These are phyloP conservation scores for Rugalucina vietnamica DNA, from an alignment of 2,888 invertebrate genomes.

Conservation along the genomic window DNA sequence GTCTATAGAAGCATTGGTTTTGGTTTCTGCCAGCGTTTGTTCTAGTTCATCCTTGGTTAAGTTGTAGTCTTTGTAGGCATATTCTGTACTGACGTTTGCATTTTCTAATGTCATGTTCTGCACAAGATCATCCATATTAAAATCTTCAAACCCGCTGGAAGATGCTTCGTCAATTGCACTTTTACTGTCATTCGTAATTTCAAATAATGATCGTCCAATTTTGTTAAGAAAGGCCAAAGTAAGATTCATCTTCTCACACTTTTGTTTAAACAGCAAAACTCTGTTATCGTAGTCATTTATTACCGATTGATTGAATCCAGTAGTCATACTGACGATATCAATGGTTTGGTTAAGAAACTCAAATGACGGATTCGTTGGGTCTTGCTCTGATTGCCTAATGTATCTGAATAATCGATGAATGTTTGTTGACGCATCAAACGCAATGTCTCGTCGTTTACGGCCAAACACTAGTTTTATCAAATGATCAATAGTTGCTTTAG, in stretches of 20 bases:
- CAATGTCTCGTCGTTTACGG: slow-evolving; percentile 37
- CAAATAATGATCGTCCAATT: slow-evolving; percentile 9
- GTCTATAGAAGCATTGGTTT: slow-evolving; percentile 7
- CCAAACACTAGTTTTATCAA: slow-evolving; percentile 29
- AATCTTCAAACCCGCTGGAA: no score
- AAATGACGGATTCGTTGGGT: not conserved
- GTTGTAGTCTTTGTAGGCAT: slow-evolving; percentile 36
- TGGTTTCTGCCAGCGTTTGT: slow-evolving; percentile 27
- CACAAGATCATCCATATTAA: no score
- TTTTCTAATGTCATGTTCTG: slow-evolving; percentile 31
- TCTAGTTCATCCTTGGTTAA: slow-evolving; percentile 26
- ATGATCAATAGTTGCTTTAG: slow-evolving; percentile 38
- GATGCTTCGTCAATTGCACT: slow-evolving; percentile 4
- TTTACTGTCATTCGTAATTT: slow-evolving; percentile 28
- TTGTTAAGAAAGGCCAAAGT: slow-evolving; percentile 26
- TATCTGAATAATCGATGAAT: slow-evolving; percentile 32
- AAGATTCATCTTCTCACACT: slow-evolving; percentile 21
- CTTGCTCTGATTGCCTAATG: slow-evolving; percentile 20
- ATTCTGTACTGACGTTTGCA: slow-evolving; percentile 20
- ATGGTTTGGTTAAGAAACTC: slow-evolving; percentile 32
- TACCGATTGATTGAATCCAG: slow-evolving; percentile 25
- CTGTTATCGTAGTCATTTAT: slow-evolving; percentile 31
- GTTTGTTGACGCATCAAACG: slow-evolving; percentile 29
- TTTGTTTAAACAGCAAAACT: slow-evolving; percentile 30
- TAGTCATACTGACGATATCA: slow-evolving; percentile 22